Evolutionary conservation across 2,113 vertebrate genomes (phyloP), one percentile per base, ranked within the genome.

Genomic region (Epinephelus lanceolatus): DNA sequence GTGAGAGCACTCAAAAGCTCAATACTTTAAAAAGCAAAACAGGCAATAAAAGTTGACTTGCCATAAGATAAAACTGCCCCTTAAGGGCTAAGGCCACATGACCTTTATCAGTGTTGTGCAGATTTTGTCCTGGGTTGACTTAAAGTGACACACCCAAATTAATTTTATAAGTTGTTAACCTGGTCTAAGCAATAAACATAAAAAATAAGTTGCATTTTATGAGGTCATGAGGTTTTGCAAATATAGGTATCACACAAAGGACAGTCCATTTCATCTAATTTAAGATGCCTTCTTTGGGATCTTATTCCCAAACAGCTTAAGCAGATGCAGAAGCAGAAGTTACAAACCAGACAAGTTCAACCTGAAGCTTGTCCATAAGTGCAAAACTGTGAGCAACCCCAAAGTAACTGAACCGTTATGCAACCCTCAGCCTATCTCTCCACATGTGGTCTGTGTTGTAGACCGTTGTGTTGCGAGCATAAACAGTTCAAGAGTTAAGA

Each of bases 381-480:
- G 57, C 71, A 75, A 62, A 83, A 55, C 65, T 53, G 63, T 25
- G 52, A 59, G 37, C 65, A n/a, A 49, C 19, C 71, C 33, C 85
- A 68, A 84, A 77, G 53, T 33, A 45, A 55, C 18, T 75, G 76
- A 37, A 67, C 78, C 65, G 81, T 91, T 88, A 87, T 82, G 75
- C 49, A 88, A 80, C 51, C 67, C 45, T 18, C 51, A 0, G 42
- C 23, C 37, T 30, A 25, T 45, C 73, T 66, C 17, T 73, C 84
- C 82, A 80, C 76, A 79, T 89, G 88, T 49, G 71, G 56, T 75
- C 85, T 75, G 73, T 60, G 5, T 37, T 52, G 27, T 12, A n/a
- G 55, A 51, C 18, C n/a, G 42, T 33, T 65, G 27, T 30, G 21
- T 25, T 25, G 53, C 15, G 8, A 52, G 23, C 45, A 25, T 9